Evolutionary conservation across 1,140 invertebrate genomes (phyloP).

Genomic region (Stenopsyche tienmushanensis): DNA sequence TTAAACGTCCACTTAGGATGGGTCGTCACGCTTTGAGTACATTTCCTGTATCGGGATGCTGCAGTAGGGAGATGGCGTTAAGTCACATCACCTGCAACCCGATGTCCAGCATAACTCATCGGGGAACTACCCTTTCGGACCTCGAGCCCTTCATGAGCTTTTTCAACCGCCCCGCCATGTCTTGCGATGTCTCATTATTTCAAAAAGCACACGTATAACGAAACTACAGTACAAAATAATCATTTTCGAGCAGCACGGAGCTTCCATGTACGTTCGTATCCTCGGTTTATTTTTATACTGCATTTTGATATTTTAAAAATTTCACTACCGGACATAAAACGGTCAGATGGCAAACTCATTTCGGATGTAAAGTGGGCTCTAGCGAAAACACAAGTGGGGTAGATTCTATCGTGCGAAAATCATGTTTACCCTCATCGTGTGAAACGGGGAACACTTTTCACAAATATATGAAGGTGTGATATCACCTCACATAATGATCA

Average conservation of each 20-base stretch:
- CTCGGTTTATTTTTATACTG: no score
- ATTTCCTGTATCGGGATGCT: constrained; percentile 2
- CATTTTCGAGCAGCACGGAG: no score
- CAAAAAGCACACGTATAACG: no score
- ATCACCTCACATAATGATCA: constrained; percentile 26
- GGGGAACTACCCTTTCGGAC: not conserved
- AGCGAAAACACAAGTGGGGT: no score
- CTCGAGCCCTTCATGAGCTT: no score
- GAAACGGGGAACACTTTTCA: constrained; percentile 13
- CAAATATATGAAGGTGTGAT: constrained; percentile 23
- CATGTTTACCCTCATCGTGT: constrained; percentile 13
- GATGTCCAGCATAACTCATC: not conserved
- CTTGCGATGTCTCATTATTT: no score
- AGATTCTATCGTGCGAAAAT: not conserved
- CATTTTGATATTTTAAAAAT: no score
- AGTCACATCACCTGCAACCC: not conserved
- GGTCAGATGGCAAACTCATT: not conserved
- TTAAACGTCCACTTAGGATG: constrained; percentile 42
- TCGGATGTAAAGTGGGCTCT: no score
- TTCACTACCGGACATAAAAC: constrained; percentile 4
- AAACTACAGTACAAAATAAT: no score
- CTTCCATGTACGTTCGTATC: no score
- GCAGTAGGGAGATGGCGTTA: not conserved
- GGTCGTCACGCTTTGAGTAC: constrained; percentile 34
- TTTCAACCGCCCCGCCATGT: no score